Evolutionary conservation across 1,140 invertebrate genomes (phyloP).

Genomic region (Vanessa tameamea): DNA sequence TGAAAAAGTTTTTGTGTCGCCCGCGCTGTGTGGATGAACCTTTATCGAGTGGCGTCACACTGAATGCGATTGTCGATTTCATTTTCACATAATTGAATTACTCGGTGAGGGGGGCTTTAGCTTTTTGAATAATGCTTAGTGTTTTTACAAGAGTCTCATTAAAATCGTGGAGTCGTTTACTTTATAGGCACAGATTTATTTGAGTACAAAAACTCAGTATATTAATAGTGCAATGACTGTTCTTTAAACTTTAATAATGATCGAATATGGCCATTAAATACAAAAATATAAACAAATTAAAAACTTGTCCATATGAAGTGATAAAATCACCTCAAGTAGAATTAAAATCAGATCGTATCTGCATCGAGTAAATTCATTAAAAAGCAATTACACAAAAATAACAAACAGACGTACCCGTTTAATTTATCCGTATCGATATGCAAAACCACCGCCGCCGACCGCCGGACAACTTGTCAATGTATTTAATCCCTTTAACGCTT

Average conservation of each 20-base stretch:
- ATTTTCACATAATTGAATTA: slow-evolving; percentile 26
- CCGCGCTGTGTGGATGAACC: slow-evolving; percentile 34
- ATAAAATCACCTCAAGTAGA: neutral
- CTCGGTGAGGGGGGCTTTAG: slow-evolving; percentile 9
- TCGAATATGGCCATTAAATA: too few relatives aligned
- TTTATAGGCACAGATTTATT: too few relatives aligned
- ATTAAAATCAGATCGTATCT: neutral
- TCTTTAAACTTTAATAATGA: too few relatives aligned
- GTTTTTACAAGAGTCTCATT: neutral
- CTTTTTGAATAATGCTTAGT: slow-evolving; percentile 1
- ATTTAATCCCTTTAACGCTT: slow-evolving; percentile 14
- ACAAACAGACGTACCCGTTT: slow-evolving; percentile 12
- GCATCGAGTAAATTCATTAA: slow-evolving; percentile 13
- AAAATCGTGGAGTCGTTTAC: neutral
- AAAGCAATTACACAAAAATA: slow-evolving; percentile 18
- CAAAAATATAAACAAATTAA: too few relatives aligned
- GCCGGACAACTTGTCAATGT: slow-evolving; percentile 20
- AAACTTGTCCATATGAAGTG: too few relatives aligned
- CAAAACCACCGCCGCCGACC: neutral
- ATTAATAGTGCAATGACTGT: too few relatives aligned
- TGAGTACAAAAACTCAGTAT: too few relatives aligned
- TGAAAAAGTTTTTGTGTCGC: slow-evolving; percentile 66
- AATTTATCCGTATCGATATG: slow-evolving; percentile 11
- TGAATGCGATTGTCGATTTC: neutral
- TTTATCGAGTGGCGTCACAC: slow-evolving; percentile 33